phyloP scores from a whole-genome alignment of 2,888 invertebrate genomes.

The Phaedon cochleariae region DNA sequence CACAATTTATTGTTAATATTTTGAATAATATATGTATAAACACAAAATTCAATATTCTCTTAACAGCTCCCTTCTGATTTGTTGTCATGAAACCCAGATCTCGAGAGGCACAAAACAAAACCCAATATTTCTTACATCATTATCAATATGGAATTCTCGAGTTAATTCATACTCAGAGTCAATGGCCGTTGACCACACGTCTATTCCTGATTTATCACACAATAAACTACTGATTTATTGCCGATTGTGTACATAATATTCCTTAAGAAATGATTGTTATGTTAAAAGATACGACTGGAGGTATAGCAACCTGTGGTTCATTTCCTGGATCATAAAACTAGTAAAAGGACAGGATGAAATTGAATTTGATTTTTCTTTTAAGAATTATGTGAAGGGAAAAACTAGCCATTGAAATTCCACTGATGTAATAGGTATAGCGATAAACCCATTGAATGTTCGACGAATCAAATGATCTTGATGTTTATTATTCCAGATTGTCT shows the following conservation, averaged over 20 bases:
- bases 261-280: slow-evolving; percentile 5
- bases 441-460: no score
- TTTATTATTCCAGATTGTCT: no score
- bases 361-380: background rate
- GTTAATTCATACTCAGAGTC: background rate
- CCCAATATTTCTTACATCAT: background rate
- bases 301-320: background rate
- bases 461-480: no score
- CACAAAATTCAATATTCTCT: no score
- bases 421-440: no score
- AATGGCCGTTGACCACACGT: slow-evolving; percentile 4
- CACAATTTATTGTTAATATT: no score
- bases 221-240: slow-evolving; percentile 14
- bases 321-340: slow-evolving; percentile 11
- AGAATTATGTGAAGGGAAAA: background rate
- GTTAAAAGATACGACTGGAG: slow-evolving; percentile 4
- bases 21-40: no score
- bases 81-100: no score
- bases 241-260: slow-evolving; percentile 9
- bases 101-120: no score
- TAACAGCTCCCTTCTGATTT: no score
- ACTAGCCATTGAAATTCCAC: background rate
- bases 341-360: background rate
- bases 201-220: slow-evolving; percentile 10
- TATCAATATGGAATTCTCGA: background rate